Base-by-base conservation (phyloP, 2,888 invertebrate genomes). In the Plagodis pulveraria region DNA sequence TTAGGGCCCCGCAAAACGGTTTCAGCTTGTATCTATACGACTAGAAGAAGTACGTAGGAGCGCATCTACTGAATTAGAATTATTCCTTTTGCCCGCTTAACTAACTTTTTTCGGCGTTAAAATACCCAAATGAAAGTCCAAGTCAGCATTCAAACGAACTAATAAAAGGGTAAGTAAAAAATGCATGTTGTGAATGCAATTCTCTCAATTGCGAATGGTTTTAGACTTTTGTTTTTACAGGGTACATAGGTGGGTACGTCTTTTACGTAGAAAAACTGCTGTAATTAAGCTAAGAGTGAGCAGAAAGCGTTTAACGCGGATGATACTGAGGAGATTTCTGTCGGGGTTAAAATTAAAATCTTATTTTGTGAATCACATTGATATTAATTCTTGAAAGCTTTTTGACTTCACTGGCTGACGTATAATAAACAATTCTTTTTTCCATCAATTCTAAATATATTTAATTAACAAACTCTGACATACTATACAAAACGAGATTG, bases 1-100 rank as follows among this genome's bases (percentile, higher is more conserved):
- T 74, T 71, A 73, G 83, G 79, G 81, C 71, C 82, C 87, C 89
- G 84, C 89, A 89, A 90, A 91, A 87, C 86, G 89, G 86, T 87
- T 87, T 89, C 87, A 72, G 86, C 86, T 88, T 89, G 90, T 89
- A 89, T 89, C 89, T 90, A 89, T 90, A 87, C 88, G 80, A 82
- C 84, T 84, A 84, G 80, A 83, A 80, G 74, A 83, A 79, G 81
- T 85, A 89, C 86, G 86, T 87, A 87, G 78, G 79, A 81, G 84
- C 82, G 83, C 84, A 84, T 85, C 82, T 63, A 77, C 75, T 71
- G 81, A 75, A 86, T 87, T 88, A 81, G 76, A 88, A 84, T 84
- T 81, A 84, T 83, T 84, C 83, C 83, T 84, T 86, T 87, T 84
- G 84, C 86, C 85, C 81, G 77, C 78, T 70, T 75, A 80, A 80